Evolutionary conservation across 2,888 invertebrate species (phyloP), one percentile per base, ranked within the genome.

Genomic region (Polymixis lichenea): DNA sequence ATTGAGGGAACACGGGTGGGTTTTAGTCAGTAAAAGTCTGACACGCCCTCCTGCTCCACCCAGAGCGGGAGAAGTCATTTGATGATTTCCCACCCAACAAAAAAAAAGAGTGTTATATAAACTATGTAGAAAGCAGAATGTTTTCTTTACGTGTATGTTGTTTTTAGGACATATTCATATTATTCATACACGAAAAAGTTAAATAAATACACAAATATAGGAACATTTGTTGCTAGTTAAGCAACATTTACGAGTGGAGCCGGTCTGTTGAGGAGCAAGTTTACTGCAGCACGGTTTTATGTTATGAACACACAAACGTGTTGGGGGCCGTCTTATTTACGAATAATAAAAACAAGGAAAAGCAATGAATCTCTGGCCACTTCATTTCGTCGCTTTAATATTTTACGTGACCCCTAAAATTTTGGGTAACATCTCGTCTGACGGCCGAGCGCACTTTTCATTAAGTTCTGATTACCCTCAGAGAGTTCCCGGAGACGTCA

Each of bases 361-460:
- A 94, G 96, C 94, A 94, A 95, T 95, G 96, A 96, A 95, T 95
- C 95, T 95, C 94, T 95, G 95, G 95, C 96, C 95, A 96, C 96
- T 96, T 95, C 96, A 95, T 96, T 94, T 94, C 93, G 93, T 92
- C 94, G 93, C 93, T 95, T 96, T 96, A 96, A 96, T 96, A 96
- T 96, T 96, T 95, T 96, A 96, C 96, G 96, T 96, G 96, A 96
- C 96, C 96, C 92, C 95, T 95, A 93, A 96, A 95, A 95, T 95
- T 78, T 94, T 95, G 93, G 93, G 93, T 92, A 90, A 91, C 90
- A 91, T 89, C 90, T 88, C 90, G 91, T 84, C 92, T 90, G 93
- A 91, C 92, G 92, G 92, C 88, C 92, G 92, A 91, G 94, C 94
- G 94, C 94, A 95, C 95, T 95, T 95, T 95, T 96, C 96, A 96